Percentiles rank a stretch among this genome's conserved stretches.
These are phyloP conservation scores for Pelobates cultripes DNA, from an alignment of 2,797 vertebrate genomes.

Conservation along the genomic window DNA sequence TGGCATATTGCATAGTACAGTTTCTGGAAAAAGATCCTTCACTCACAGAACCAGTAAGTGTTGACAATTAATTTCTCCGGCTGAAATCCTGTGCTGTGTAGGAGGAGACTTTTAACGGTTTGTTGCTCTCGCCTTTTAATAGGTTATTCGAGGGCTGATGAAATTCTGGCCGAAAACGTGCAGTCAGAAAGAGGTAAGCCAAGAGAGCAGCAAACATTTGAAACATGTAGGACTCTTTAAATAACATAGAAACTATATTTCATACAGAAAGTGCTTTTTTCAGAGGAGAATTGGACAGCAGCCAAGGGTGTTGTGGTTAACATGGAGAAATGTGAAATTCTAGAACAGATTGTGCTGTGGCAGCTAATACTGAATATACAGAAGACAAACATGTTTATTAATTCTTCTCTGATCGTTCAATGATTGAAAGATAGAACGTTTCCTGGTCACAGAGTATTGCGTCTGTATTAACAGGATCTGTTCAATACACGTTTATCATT, in stretches of 20 bases:
- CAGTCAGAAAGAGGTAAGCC: constrained; percentile 97
- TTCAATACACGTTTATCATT: too few species aligned
- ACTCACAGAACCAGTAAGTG: constrained; percentile 95
- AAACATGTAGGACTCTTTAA: too few species aligned
- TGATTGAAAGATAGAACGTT: too few species aligned
- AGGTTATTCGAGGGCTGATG: constrained; percentile 98
- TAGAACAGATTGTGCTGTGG: not conserved
- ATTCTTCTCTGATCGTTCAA: too few species aligned
- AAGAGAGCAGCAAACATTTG: not conserved
- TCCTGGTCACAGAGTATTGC: too few species aligned
- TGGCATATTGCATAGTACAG: constrained; percentile 99
- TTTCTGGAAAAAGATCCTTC: constrained; percentile 99
- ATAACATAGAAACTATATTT: not conserved
- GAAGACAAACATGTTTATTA: not conserved
- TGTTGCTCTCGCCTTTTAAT: constrained; percentile 54
- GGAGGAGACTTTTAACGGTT: constrained; percentile 35
- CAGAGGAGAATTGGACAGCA: not conserved
- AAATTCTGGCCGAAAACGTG: constrained; percentile 99
- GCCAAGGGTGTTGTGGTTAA: not conserved
- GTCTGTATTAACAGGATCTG: too few species aligned
- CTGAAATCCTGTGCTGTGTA: constrained; percentile 12
- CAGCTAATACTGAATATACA: not conserved
- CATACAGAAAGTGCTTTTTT: not conserved
- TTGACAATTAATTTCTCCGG: constrained; percentile 30
- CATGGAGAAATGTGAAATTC: not conserved